Evolutionary conservation across 2,888 invertebrate genomes (phyloP).

Genomic region (Sarcophaga rosellei): DNA sequence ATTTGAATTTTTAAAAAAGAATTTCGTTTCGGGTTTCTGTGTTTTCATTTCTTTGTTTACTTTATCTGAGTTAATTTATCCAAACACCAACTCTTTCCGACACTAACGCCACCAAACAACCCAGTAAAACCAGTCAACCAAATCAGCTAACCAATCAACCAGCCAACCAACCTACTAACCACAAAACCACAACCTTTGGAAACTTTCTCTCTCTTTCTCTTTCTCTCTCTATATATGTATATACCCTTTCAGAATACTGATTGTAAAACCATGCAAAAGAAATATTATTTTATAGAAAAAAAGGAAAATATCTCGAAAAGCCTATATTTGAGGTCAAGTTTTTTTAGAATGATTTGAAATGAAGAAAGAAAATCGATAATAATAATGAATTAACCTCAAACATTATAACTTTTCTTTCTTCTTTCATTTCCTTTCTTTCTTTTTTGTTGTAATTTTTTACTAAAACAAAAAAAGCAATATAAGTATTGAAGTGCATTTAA

Average conservation of each 20-base stretch:
- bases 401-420: neutral
- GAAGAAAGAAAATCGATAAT: neutral
- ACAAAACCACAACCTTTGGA: slow-evolving; percentile 16
- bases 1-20: slow-evolving; percentile 23
- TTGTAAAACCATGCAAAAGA: too few relatives aligned
- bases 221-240: too few relatives aligned
- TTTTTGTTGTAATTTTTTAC: neutral
- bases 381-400: neutral
- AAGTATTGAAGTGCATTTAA: too few relatives aligned
- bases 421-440: neutral
- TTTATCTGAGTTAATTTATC: slow-evolving; percentile 39
- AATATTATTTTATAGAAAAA: too few relatives aligned
- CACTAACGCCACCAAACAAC: slow-evolving; percentile 21
- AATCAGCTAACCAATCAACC: neutral
- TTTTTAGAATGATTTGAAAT: neutral
- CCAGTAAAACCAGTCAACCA: neutral
- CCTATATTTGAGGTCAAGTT: neutral
- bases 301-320: neutral
- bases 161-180: slow-evolving; percentile 10
- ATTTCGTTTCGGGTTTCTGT: slow-evolving; percentile 24
- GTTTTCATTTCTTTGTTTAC: slow-evolving; percentile 44
- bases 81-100: slow-evolving; percentile 35
- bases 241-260: neutral
- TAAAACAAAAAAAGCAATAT: neutral
- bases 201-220: neutral